These are phyloP conservation scores for Scaptomyza graminum DNA, from an alignment of 1,140 invertebrate species.

Conservation along the genomic window DNA sequence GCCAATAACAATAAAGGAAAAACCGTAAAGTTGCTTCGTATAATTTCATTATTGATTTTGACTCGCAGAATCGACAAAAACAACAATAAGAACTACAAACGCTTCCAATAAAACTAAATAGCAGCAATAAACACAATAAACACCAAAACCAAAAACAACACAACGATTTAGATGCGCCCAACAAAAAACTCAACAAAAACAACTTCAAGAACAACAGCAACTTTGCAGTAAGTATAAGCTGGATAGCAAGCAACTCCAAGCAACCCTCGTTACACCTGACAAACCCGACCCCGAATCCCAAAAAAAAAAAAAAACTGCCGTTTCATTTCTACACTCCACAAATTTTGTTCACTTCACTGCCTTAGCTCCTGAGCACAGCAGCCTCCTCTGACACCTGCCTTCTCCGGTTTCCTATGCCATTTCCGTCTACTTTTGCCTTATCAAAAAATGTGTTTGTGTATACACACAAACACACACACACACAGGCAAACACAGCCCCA, in stretches of 20 bases:
- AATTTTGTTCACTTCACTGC: conserved; percentile 72
- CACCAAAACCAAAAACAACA: conserved; percentile 7
- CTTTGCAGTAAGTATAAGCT: conserved; percentile 70
- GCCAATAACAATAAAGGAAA: conserved; percentile 27
- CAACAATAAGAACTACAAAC: conserved; percentile 22
- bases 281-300: background rate
- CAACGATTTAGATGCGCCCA: conserved; percentile 19
- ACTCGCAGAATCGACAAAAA: conserved; percentile 33
- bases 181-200: conserved; percentile 24
- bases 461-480: conserved; percentile 20
- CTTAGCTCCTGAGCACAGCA: conserved; percentile 39
- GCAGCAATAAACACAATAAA: conserved; percentile 11
- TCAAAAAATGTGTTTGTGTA: conserved; percentile 66
- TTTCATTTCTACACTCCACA: conserved; percentile 49
- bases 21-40: conserved; percentile 38
- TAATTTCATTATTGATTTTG: conserved; percentile 59
- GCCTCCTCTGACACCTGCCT: background rate
- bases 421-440: conserved; percentile 74
- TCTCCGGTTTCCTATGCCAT: conserved; percentile 69
- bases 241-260: conserved; percentile 15
- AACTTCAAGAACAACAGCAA: conserved; percentile 41
- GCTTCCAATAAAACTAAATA: conserved; percentile 28
- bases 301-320: conserved; percentile 12
- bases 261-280: conserved; percentile 52
- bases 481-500: conserved; percentile 10